Evolutionary conservation across 2,797 vertebrate species (phyloP).

Genomic region (Alcedo atthis): DNA sequence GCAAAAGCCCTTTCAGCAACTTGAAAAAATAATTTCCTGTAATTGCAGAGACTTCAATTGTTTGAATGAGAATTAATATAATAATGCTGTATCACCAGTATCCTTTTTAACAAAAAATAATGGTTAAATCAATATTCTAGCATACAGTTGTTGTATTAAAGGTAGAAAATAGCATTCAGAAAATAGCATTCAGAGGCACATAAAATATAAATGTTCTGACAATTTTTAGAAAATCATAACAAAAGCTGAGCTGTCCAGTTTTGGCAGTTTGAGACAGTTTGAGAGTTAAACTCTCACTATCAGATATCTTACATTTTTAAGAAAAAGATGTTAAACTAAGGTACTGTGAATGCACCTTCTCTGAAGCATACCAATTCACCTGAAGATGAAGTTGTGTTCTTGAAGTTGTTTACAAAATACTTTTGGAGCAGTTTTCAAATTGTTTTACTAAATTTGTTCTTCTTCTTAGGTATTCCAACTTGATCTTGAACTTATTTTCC

Average conservation of each 20-base stretch:
- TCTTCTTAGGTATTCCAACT: constrained; percentile 91
- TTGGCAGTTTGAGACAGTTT: neutral
- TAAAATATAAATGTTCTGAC: neutral
- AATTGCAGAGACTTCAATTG: neutral
- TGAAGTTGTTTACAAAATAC: neutral
- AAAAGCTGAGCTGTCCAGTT: neutral
- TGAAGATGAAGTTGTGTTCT: neutral
- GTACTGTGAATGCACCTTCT: neutral
- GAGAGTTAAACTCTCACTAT: neutral
- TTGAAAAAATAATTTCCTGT: neutral
- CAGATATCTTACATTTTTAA: neutral
- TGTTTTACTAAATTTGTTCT: neutral
- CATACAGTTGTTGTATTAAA: neutral
- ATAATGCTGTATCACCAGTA: neutral
- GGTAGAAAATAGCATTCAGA: neutral
- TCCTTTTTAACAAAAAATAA: neutral
- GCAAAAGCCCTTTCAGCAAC: neutral
- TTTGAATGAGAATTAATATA: neutral
- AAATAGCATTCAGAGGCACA: neutral
- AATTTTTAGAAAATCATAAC: neutral
- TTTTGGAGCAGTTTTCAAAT: neutral
- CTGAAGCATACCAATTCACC: neutral
- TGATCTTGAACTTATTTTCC: constrained; percentile 98
- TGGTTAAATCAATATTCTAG: neutral
- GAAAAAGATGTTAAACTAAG: neutral